phyloP scores from a whole-genome alignment of 2,113 vertebrate species.

The Miniopterus natalensis region DNA sequence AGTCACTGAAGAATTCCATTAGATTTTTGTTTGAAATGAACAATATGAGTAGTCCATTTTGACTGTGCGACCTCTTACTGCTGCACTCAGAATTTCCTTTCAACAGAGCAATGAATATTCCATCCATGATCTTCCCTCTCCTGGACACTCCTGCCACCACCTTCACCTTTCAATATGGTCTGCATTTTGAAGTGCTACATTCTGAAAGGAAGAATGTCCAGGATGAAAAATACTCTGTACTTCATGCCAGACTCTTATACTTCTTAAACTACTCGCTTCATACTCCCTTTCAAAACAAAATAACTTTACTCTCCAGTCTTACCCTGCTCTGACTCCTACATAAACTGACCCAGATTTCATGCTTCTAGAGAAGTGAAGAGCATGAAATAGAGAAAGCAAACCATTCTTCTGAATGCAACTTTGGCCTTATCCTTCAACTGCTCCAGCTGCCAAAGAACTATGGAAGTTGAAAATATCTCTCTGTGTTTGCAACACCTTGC shows the following conservation, averaged over 20 bases:
- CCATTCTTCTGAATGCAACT: background rate
- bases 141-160: background rate
- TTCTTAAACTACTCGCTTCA: background rate
- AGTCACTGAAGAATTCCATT: background rate
- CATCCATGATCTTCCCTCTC: background rate
- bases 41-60: background rate
- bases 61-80: background rate
- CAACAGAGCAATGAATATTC: background rate
- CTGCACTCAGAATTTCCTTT: background rate
- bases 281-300: conserved; percentile 20
- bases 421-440: background rate
- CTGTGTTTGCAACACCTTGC: background rate
- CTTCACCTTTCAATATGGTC: background rate
- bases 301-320: background rate
- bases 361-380: background rate
- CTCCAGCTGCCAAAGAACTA: background rate
- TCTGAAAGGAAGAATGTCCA: background rate
- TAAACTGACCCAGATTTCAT: background rate
- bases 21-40: background rate
- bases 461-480: background rate
- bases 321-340: background rate
- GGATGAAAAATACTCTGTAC: background rate
- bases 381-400: background rate
- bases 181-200: background rate
- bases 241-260: background rate